phyloP scores from a whole-genome alignment of 2,888 invertebrate species.

The Pollenia griseotomentosa region DNA sequence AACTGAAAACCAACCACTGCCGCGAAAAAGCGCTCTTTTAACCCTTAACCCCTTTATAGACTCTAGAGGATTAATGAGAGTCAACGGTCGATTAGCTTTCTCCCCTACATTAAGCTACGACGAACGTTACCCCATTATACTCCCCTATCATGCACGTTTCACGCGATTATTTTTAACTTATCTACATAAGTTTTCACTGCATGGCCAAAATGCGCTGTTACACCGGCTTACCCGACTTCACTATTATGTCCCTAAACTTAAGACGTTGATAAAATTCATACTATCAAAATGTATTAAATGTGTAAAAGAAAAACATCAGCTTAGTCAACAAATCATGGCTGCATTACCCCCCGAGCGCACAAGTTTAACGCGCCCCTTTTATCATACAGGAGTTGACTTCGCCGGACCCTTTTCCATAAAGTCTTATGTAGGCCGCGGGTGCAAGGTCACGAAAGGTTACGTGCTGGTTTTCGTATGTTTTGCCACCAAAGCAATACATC shows the following conservation, averaged over 20 bases:
- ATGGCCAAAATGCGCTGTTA: slow-evolving; percentile 10
- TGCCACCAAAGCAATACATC: too few relatives aligned
- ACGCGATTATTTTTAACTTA: background rate
- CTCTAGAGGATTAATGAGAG: background rate
- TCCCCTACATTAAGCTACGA: background rate
- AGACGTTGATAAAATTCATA: slow-evolving; percentile 1
- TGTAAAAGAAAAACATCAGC: too few relatives aligned
- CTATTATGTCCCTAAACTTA: slow-evolving; percentile 9
- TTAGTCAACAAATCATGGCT: too few relatives aligned
- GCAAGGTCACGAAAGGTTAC: slow-evolving; percentile 11
- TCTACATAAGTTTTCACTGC: slow-evolving; percentile 2
- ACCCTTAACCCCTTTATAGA: background rate
- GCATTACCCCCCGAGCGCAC: too few relatives aligned
- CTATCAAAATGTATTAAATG: background rate
- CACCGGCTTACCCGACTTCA: background rate
- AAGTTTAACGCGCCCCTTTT: background rate
- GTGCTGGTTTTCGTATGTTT: slow-evolving; percentile 7
- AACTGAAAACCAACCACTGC: too few relatives aligned
- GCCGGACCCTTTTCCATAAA: slow-evolving; percentile 12
- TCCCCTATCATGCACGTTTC: background rate
- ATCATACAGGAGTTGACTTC: slow-evolving; percentile 10
- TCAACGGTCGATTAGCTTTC: background rate
- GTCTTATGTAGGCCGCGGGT: slow-evolving; percentile 5
- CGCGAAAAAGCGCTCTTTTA: too few relatives aligned
- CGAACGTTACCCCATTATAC: background rate